These are phyloP conservation scores for Cephalotes varians DNA, from an alignment of 2,888 invertebrate genomes.

Conservation along the genomic window DNA sequence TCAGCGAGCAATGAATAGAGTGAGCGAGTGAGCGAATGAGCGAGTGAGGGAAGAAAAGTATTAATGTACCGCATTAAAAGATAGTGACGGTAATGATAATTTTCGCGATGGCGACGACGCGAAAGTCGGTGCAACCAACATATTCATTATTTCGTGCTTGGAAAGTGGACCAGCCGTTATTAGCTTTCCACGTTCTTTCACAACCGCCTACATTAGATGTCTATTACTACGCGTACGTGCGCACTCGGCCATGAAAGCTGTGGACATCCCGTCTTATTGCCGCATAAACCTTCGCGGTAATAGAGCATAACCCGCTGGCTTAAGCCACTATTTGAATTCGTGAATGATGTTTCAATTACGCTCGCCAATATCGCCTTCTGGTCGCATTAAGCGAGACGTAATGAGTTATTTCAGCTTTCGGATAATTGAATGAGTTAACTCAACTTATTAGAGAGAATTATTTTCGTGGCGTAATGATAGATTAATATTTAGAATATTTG, in stretches of 20 bases:
- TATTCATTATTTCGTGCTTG: constrained; percentile 44
- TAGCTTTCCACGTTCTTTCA: constrained; percentile 50
- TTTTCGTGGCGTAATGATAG: neutral
- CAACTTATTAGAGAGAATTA: neutral
- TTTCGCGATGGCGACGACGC: constrained; percentile 8
- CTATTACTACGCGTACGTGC: constrained; percentile 16
- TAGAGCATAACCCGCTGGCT: constrained; percentile 32
- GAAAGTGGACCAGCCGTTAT: constrained; percentile 50
- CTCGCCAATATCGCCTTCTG: neutral
- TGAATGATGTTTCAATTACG: constrained; percentile 39
- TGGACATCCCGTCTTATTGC: constrained; percentile 40
- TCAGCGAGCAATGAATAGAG: neutral
- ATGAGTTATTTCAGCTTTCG: constrained; percentile 20
- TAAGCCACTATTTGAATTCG: constrained; percentile 34
- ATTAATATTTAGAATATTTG: neutral
- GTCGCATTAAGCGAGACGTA: neutral
- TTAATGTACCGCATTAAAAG: constrained; percentile 18
- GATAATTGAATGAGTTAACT: neutral
- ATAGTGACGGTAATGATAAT: constrained; percentile 29
- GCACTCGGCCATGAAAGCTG: constrained; percentile 31
- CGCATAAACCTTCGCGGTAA: constrained; percentile 12
- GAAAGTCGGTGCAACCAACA: constrained; percentile 32
- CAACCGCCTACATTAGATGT: constrained; percentile 33
- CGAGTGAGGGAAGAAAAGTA: neutral
- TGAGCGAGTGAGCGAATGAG: neutral